Evolutionary conservation across 2,888 invertebrate species (phyloP).

Genomic region (Podotricha telesiphe): DNA sequence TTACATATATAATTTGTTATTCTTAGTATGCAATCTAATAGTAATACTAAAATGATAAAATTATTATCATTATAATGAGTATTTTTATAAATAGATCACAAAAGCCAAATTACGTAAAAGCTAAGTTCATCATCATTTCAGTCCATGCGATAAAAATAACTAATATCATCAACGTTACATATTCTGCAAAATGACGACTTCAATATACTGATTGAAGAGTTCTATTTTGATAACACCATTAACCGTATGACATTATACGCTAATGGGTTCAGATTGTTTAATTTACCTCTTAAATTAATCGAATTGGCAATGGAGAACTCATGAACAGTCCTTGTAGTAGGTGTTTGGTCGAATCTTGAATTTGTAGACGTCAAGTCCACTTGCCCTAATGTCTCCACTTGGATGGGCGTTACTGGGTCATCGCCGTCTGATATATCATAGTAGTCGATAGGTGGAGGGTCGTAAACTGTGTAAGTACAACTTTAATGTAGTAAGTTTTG

Average conservation of each 20-base stretch:
- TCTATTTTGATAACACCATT: background rate
- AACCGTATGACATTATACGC: background rate
- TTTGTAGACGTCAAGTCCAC: slow-evolving; percentile 55
- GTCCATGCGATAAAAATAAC: too few relatives aligned
- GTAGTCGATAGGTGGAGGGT: slow-evolving; percentile 51
- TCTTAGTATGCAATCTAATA: too few relatives aligned
- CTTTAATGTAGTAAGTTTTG: background rate
- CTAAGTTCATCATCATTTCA: too few relatives aligned
- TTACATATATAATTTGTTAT: too few relatives aligned
- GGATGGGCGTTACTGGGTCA: slow-evolving; percentile 62
- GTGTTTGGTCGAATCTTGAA: slow-evolving; percentile 56
- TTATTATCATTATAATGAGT: too few relatives aligned
- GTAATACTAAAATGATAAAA: too few relatives aligned
- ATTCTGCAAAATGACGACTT: slow-evolving; percentile 1
- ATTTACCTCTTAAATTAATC: slow-evolving; percentile 73
- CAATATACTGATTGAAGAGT: background rate
- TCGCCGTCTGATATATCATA: slow-evolving; percentile 64
- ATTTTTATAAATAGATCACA: too few relatives aligned
- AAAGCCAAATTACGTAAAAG: too few relatives aligned
- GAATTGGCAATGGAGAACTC: slow-evolving; percentile 74
- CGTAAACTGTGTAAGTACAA: slow-evolving; percentile 12
- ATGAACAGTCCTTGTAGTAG: slow-evolving; percentile 63
- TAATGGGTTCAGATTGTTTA: background rate
- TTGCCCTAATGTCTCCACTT: slow-evolving; percentile 56
- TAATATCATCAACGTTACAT: background rate